Conservation (phyloP, 2,888 invertebrate species). For the Dorcus parallelipipedus region DNA sequence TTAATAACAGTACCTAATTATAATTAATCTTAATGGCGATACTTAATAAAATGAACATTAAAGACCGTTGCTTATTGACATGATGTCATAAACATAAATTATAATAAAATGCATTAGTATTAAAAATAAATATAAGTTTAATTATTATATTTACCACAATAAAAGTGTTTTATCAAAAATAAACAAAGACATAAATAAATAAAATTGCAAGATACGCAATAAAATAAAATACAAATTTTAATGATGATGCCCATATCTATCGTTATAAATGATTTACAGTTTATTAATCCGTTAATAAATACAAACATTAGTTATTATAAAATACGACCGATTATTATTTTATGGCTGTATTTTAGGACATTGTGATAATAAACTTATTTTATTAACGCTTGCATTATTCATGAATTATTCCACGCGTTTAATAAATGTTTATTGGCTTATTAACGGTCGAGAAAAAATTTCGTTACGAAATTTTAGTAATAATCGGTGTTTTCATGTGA, state of each 20-base stretch:
- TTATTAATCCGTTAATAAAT: slow-evolving; percentile 45
- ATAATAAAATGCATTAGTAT: slow-evolving; percentile 8
- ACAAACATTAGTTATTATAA: slow-evolving; percentile 47
- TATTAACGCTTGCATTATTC: slow-evolving; percentile 40
- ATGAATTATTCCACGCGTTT: slow-evolving; percentile 19
- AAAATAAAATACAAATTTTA: slow-evolving; percentile 13
- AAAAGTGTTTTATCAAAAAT: slow-evolving; percentile 18
- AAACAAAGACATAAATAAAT: slow-evolving; percentile 17
- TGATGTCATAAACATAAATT: slow-evolving; percentile 5
- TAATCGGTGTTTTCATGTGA: too few relatives aligned
- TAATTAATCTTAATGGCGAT: too few relatives aligned
- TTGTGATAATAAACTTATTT: slow-evolving; percentile 45
- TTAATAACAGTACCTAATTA: too few relatives aligned
- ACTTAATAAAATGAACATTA: too few relatives aligned
- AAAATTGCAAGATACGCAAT: slow-evolving; percentile 11
- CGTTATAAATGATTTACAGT: slow-evolving; percentile 43
- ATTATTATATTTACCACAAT: slow-evolving; percentile 5
- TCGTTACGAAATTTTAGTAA: not conserved
- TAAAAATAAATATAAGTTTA: too few relatives aligned
- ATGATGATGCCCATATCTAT: slow-evolving; percentile 11
- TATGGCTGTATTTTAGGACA: slow-evolving; percentile 44
- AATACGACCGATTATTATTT: slow-evolving; percentile 45
- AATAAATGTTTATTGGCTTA: slow-evolving; percentile 19
- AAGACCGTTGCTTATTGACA: too few relatives aligned
- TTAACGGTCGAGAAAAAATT: not conserved